Evolutionary conservation across 1,140 invertebrate species (phyloP).

Genomic region (Tetragnatha versicolor): DNA sequence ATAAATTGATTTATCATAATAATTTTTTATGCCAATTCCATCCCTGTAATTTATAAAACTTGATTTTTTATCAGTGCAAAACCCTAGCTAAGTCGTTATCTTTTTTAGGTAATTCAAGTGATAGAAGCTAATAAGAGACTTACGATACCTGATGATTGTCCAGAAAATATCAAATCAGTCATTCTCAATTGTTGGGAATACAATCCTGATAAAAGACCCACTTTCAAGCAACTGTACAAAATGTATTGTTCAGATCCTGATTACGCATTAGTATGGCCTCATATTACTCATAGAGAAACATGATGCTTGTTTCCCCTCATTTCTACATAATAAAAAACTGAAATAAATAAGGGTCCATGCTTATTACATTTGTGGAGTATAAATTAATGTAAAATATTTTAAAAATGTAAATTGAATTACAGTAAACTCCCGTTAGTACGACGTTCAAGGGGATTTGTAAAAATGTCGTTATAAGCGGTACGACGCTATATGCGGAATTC

Average conservation of each 20-base stretch:
- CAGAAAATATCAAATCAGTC: slow-evolving; percentile 33
- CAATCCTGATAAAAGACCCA: slow-evolving; percentile 34
- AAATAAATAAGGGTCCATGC: too few relatives aligned
- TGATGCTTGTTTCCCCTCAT: too few relatives aligned
- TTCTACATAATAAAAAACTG: too few relatives aligned
- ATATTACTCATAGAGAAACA: too few relatives aligned
- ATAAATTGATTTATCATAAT: background rate
- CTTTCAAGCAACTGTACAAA: slow-evolving; percentile 42
- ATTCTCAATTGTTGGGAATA: slow-evolving; percentile 47
- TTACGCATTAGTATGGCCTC: slow-evolving; percentile 29
- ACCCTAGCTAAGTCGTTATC: background rate
- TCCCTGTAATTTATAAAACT: background rate
- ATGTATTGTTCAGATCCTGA: slow-evolving; percentile 37
- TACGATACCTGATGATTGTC: slow-evolving; percentile 40
- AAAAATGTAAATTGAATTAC: too few relatives aligned
- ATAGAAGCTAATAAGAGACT: slow-evolving; percentile 42
- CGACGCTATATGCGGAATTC: too few relatives aligned
- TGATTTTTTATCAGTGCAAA: background rate
- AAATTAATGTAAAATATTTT: too few relatives aligned
- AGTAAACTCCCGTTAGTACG: too few relatives aligned
- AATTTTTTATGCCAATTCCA: background rate
- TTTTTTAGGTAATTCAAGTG: slow-evolving; percentile 51
- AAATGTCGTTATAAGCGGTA: too few relatives aligned
- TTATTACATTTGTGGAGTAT: too few relatives aligned
- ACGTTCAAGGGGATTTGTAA: too few relatives aligned